Evolutionary conservation across 2,113 vertebrate genomes (phyloP).

Genomic region (Poecile atricapillus): DNA sequence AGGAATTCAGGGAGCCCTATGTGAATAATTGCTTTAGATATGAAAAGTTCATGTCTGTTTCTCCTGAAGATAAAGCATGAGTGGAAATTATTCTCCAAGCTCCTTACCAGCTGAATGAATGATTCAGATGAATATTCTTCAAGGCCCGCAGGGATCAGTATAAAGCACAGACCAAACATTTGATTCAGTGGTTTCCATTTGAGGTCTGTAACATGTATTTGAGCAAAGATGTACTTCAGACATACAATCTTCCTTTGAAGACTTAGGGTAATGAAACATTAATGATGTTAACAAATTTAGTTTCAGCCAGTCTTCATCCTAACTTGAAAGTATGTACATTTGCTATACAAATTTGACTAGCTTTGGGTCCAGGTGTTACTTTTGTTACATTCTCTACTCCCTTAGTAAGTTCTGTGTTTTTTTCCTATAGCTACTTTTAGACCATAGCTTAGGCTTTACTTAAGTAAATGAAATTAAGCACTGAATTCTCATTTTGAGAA

Average conservation of each 20-base stretch:
- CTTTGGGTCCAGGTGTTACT: not conserved
- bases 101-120: not conserved
- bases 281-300: not conserved
- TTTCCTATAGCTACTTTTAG: not conserved
- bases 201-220: not conserved
- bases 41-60: not conserved
- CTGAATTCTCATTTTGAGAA: not conserved
- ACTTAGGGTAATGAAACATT: not conserved
- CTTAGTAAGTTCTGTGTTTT: not conserved
- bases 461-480: not conserved
- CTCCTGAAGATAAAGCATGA: not conserved
- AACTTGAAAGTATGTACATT: not conserved
- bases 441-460: not conserved
- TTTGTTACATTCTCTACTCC: not conserved
- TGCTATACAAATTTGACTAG: not conserved
- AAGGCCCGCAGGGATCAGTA: not conserved
- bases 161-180: not conserved
- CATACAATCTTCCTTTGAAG: not conserved
- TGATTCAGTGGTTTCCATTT: not conserved
- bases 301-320: not conserved
- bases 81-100: not conserved
- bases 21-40: not conserved
- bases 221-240: not conserved
- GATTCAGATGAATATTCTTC: not conserved
- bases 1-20: not conserved